phyloP scores from a whole-genome alignment of 2,797 vertebrate genomes.

The Acanthurus leucopareius region DNA sequence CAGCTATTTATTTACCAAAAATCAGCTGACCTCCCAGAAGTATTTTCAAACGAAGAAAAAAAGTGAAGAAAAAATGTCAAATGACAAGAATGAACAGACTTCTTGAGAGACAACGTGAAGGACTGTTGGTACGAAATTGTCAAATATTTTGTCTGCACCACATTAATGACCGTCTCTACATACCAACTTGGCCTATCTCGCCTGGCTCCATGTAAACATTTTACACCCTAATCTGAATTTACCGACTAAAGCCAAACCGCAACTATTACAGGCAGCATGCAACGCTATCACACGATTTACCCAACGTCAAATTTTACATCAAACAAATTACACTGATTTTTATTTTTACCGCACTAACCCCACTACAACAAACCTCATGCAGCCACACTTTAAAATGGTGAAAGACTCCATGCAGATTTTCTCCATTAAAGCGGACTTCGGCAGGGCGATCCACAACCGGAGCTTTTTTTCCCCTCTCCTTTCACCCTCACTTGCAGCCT shows the following conservation, averaged over 20 bases:
- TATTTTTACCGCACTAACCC: slow-evolving; percentile 35
- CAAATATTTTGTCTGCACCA: slow-evolving; percentile 2
- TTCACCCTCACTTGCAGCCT: slow-evolving; percentile 46
- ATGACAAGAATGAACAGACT: not conserved
- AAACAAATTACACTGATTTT: slow-evolving; percentile 31
- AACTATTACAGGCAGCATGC: slow-evolving; percentile 41
- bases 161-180: slow-evolving; percentile 11
- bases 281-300: slow-evolving; percentile 26
- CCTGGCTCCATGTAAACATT: slow-evolving; percentile 31
- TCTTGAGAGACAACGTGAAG: not conserved
- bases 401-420: slow-evolving; percentile 65
- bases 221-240: slow-evolving; percentile 38
- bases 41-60: slow-evolving; percentile 2
- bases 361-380: slow-evolving; percentile 74
- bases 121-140: not conserved
- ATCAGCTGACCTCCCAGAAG: not conserved
- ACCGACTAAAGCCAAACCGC: slow-evolving; percentile 45
- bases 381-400: slow-evolving; percentile 70
- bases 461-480: slow-evolving; percentile 19
- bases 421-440: slow-evolving; percentile 69
- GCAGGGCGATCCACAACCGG: slow-evolving; percentile 60
- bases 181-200: not conserved
- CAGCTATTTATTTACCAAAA: slow-evolving; percentile 19
- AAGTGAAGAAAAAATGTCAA: not conserved
- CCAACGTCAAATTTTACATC: slow-evolving; percentile 20